Base-by-base conservation (phyloP, 1,140 invertebrate genomes). In the Agrilus planipennis region DNA sequence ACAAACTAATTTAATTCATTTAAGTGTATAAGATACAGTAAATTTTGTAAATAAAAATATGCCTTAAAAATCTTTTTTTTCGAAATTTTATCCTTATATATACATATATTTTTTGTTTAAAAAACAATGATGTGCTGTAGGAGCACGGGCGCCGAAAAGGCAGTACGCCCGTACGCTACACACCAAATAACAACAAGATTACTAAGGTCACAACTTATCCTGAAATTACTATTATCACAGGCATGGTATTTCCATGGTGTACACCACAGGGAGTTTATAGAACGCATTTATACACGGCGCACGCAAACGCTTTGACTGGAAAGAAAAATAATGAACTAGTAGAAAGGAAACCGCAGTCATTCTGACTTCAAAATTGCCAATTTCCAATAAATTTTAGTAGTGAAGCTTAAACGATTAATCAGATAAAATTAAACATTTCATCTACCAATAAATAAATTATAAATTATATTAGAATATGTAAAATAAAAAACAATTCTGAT, bases 171-270 rank as follows among this genome's bases (percentile, higher is more conserved):
- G 27, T 34, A 41, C 41, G 49, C 49, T 42, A 46, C 55, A 42
- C 55, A 52, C 53, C 58, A 61, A 61, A 62, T 60, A 62, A 64
- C 59, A 65, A 64, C 59, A 56, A 63, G 54, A 62, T n/a, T 60
- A 62, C 61, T 63, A 64, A 65, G 59, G 61, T 63, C 61, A 65
- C 61, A 64, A 64, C 63, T 63, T 64, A 65, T 64, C 62, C 64
- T 64, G 62, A 66, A 66, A 60, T 64, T 64, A 62, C 61, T 63
- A 63, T 63, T 66, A 66, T 66, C 64, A 66, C 64, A 64, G 64
- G 64, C 62, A 61, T 63, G 54, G 55, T 61, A 59, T 55, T 51
- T 51, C 49, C 22, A 34, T 34, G 34, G 37, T 15, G 35, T 19
- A 40, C 28, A 23, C 42, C 34, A 40, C 46, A 41, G 48, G 49